These are phyloP conservation scores for Altica lythri DNA, from an alignment of 2,888 invertebrate genomes.

Conservation along the genomic window DNA sequence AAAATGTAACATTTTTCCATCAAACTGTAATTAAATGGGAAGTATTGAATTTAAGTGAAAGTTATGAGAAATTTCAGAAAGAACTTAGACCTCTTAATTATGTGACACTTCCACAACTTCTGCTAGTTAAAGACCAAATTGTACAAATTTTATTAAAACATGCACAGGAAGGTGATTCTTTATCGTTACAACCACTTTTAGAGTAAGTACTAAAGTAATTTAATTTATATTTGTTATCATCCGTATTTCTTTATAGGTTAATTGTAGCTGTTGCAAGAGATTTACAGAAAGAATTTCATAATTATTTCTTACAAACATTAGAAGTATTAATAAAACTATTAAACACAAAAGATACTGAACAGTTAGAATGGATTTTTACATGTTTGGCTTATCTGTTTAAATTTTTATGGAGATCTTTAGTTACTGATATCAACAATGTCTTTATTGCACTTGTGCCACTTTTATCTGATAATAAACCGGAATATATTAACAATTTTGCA, in stretches of 20 bases:
- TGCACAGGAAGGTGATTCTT: constrained; percentile 70
- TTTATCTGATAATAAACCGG: constrained; percentile 75
- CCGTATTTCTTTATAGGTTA: constrained; percentile 63
- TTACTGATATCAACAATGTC: constrained; percentile 76
- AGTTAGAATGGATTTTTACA: constrained; percentile 83
- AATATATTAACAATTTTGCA: constrained; percentile 89
- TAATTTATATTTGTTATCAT: not conserved
- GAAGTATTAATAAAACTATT: constrained; percentile 72
- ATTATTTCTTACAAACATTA: constrained; percentile 79
- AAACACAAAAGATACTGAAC: constrained; percentile 78
- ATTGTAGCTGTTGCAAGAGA: constrained; percentile 86
- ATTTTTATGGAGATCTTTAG: constrained; percentile 80
- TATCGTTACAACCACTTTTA: constrained; percentile 79
- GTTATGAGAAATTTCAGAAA: constrained; percentile 76
- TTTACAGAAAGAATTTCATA: constrained; percentile 85
- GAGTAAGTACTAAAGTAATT: constrained; percentile 69
- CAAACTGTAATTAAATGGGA: constrained; percentile 88
- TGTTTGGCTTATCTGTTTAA: constrained; percentile 91
- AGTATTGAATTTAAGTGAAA: constrained; percentile 83
- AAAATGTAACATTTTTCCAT: constrained; percentile 77
- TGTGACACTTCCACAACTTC: constrained; percentile 81
- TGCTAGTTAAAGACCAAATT: constrained; percentile 79
- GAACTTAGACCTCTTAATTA: constrained; percentile 69
- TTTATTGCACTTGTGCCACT: constrained; percentile 75
- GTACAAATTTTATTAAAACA: constrained; percentile 74